Percentiles rank a stretch among this genome's conserved stretches.
phyloP scores from a whole-genome alignment of 2,888 invertebrate genomes.

The Fragum fragum region DNA sequence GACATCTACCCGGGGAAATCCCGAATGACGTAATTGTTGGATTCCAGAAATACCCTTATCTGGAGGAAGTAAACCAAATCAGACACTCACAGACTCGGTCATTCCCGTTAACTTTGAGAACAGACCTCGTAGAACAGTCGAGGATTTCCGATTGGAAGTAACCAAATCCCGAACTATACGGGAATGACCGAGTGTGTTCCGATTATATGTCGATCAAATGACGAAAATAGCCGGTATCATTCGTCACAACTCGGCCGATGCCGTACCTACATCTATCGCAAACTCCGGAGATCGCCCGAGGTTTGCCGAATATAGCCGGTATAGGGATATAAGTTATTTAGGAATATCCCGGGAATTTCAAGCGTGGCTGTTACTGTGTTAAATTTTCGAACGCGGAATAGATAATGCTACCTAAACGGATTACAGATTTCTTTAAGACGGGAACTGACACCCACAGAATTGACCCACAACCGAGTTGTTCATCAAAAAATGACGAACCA shows the following conservation, averaged over 20 bases:
- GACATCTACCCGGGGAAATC: too few species aligned
- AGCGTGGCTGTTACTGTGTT: neutral
- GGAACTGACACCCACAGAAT: neutral
- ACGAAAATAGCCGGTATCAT: neutral
- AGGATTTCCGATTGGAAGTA: neutral
- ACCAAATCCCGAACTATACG: neutral
- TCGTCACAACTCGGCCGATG: neutral
- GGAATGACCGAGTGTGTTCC: too few species aligned
- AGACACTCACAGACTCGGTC: too few species aligned
- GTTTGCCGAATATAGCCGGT: neutral
- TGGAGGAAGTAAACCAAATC: too few species aligned
- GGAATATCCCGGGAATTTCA: neutral
- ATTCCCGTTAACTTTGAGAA: too few species aligned
- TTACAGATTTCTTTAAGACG: neutral
- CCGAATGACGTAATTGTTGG: too few species aligned
- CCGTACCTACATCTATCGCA: too few species aligned
- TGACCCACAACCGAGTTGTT: neutral
- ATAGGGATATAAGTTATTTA: neutral
- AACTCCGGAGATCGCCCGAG: neutral
- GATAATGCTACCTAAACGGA: constrained; percentile 10
- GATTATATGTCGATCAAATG: neutral
- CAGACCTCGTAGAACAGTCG: too few species aligned
- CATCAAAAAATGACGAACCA: neutral
- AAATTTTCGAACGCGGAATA: neutral
- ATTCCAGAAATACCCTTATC: too few species aligned